Evolutionary conservation across 2,888 invertebrate genomes (phyloP).

Genomic region (Lithodes maja): DNA sequence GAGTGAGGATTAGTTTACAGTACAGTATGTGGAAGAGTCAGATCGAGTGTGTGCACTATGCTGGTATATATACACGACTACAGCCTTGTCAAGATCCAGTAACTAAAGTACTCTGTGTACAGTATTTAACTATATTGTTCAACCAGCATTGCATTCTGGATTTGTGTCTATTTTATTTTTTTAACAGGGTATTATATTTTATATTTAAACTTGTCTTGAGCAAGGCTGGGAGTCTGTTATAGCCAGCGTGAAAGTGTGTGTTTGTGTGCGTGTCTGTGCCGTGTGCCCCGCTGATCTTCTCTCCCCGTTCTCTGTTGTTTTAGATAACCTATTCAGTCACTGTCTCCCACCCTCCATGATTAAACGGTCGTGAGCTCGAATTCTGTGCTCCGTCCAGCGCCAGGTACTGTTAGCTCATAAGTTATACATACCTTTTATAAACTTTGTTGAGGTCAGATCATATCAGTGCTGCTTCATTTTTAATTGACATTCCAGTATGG

Average conservation of each 20-base stretch:
- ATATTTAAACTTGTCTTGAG: background rate
- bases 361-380: slow-evolving; percentile 70
- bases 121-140: no score
- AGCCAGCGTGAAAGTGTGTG: slow-evolving; percentile 13
- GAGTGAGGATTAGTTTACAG: slow-evolving; percentile 17
- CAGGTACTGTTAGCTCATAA: slow-evolving; percentile 70
- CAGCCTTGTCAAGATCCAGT: background rate
- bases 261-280: slow-evolving; percentile 45
- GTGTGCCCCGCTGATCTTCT: slow-evolving; percentile 69
- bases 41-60: background rate
- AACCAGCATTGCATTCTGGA: no score
- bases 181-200: no score
- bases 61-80: slow-evolving; percentile 21
- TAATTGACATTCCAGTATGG: slow-evolving; percentile 29
- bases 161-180: no score
- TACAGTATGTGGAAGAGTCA: background rate
- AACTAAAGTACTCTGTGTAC: background rate
- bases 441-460: slow-evolving; percentile 46
- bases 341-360: slow-evolving; percentile 71
- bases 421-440: slow-evolving; percentile 39
- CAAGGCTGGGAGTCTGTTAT: slow-evolving; percentile 27
- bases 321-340: slow-evolving; percentile 71
- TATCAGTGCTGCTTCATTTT: slow-evolving; percentile 25
- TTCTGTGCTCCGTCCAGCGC: slow-evolving; percentile 69
- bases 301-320: slow-evolving; percentile 71